phyloP scores from a whole-genome alignment of 2,113 vertebrate species.

The Istiophorus platypterus region DNA sequence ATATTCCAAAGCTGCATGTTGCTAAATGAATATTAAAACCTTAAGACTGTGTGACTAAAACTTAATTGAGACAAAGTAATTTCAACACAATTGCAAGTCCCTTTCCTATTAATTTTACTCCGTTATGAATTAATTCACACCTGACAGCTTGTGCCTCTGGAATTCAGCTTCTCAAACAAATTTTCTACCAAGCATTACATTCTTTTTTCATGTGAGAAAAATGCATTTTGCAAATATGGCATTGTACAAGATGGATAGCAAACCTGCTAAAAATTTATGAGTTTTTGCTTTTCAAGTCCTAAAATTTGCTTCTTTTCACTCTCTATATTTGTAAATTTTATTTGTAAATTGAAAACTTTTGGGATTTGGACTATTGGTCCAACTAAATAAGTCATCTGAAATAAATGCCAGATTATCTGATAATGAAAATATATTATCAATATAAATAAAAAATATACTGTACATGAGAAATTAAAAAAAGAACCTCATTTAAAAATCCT shows the following conservation, averaged over 20 bases:
- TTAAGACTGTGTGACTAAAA: constrained; percentile 29
- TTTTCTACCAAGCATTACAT: constrained; percentile 53
- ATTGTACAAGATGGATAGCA: constrained; percentile 24
- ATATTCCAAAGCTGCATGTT: constrained; percentile 33
- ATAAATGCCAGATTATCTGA: background rate
- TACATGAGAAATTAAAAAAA: background rate
- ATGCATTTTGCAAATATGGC: constrained; percentile 23
- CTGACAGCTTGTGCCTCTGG: constrained; percentile 66
- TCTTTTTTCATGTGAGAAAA: constrained; percentile 38
- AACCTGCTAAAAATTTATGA: constrained; percentile 8
- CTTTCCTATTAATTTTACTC: constrained; percentile 50
- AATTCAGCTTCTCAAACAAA: constrained; percentile 60
- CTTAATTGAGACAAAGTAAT: constrained; percentile 36
- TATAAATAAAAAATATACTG: background rate
- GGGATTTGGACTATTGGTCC: background rate
- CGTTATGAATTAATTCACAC: constrained; percentile 67
- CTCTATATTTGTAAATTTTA: background rate
- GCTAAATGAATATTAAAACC: constrained; percentile 51
- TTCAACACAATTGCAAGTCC: constrained; percentile 35
- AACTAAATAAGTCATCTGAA: constrained; percentile 16
- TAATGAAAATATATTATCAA: background rate
- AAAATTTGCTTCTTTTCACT: background rate
- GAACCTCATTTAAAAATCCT: background rate
- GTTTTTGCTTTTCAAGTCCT: constrained; percentile 14
- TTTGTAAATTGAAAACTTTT: constrained; percentile 29